These are phyloP conservation scores for Lasaia peninsularis DNA, from an alignment of 1,140 invertebrate species.

Conservation along the genomic window DNA sequence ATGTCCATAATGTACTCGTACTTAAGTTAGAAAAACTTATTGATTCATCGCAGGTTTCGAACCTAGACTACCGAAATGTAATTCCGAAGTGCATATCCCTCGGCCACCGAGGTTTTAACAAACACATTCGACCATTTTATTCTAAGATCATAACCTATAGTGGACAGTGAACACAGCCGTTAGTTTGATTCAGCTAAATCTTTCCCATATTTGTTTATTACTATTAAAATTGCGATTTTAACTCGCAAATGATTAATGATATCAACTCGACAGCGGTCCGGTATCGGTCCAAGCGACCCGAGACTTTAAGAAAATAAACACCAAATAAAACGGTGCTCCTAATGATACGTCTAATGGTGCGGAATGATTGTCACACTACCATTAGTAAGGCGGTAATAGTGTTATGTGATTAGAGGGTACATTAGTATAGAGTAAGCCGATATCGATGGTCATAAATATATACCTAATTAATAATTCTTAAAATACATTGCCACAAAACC, in stretches of 20 bases:
- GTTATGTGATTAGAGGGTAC: slow-evolving; percentile 6
- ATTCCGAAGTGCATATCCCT: too few relatives aligned
- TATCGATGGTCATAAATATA: too few relatives aligned
- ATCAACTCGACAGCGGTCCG: slow-evolving; percentile 42
- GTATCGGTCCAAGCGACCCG: slow-evolving; percentile 37
- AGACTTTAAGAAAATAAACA: slow-evolving; percentile 60
- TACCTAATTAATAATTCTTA: too few relatives aligned
- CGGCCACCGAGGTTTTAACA: too few relatives aligned
- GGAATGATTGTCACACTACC: slow-evolving; percentile 60
- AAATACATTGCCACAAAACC: too few relatives aligned
- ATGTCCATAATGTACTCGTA: too few relatives aligned
- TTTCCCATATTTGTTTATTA: slow-evolving; percentile 20
- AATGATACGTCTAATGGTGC: slow-evolving; percentile 67
- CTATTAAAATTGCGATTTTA: slow-evolving; percentile 45
- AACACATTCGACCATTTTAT: too few relatives aligned
- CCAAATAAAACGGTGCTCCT: slow-evolving; percentile 49
- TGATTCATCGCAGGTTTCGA: too few relatives aligned
- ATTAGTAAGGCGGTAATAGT: slow-evolving; percentile 46
- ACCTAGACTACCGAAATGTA: too few relatives aligned
- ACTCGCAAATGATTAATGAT: slow-evolving; percentile 65
- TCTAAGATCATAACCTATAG: background rate
- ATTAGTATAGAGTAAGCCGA: background rate
- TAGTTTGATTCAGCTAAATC: background rate
- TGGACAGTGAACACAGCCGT: background rate
- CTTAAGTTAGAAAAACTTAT: too few relatives aligned